phyloP scores from a whole-genome alignment of 2,797 vertebrate genomes.

The Siniperca obscura region DNA sequence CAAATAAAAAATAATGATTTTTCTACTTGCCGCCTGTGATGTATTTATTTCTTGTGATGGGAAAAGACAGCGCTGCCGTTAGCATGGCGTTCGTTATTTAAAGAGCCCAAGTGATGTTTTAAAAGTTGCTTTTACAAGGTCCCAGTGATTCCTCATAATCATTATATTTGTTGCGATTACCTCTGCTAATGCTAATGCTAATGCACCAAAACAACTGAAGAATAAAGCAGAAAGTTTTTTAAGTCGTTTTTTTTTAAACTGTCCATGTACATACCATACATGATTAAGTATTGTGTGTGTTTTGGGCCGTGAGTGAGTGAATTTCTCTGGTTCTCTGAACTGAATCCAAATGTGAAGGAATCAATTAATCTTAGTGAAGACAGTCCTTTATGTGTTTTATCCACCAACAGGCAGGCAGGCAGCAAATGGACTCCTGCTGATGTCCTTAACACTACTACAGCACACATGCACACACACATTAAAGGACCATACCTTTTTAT shows the following conservation, averaged over 20 bases:
- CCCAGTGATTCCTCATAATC: conserved; percentile 41
- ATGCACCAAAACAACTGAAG: conserved; percentile 35
- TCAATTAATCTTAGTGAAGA: conserved; percentile 77
- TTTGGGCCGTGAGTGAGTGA: conserved; percentile 47
- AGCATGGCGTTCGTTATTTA: conserved; percentile 38
- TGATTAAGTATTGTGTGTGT: conserved; percentile 41
- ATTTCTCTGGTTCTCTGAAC: conserved; percentile 77
- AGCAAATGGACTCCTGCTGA: conserved; percentile 42
- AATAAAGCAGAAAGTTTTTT: conserved; percentile 2
- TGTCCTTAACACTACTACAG: conserved; percentile 39
- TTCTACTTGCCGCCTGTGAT: conserved; percentile 65
- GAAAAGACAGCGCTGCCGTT: conserved; percentile 38
- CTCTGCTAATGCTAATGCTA: conserved; percentile 30
- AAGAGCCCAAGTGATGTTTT: conserved; percentile 35
- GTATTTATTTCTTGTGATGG: conserved; percentile 71
- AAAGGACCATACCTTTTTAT: conserved; percentile 24
- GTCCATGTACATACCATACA: conserved; percentile 12
- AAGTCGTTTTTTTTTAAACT: conserved; percentile 18
- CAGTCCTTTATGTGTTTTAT: conserved; percentile 69
- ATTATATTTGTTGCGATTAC: conserved; percentile 27
- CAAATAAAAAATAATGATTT: conserved; percentile 75
- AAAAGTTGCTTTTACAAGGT: conserved; percentile 44
- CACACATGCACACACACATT: conserved; percentile 22
- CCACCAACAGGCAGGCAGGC: conserved; percentile 57
- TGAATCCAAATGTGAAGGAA: conserved; percentile 77